These are phyloP conservation scores for Stigmatopora argus DNA, from an alignment of 2,113 vertebrate species.

Conservation along the genomic window DNA sequence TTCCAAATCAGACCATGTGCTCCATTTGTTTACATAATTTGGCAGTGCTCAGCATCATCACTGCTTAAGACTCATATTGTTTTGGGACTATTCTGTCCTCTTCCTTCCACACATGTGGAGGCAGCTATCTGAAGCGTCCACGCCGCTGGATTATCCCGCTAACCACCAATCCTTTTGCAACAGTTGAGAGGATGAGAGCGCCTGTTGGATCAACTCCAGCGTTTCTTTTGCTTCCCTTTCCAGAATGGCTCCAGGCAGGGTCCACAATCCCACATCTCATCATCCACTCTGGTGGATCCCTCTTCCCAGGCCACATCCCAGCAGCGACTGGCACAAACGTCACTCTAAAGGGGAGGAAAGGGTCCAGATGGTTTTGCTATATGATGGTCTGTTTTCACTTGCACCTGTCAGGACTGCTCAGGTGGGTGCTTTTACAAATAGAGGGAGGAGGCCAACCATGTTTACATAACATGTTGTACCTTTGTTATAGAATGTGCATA, in stretches of 20 bases:
- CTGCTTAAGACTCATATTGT: slow-evolving; percentile 53
- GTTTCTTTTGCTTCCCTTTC: slow-evolving; percentile 43
- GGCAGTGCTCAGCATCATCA: slow-evolving; percentile 34
- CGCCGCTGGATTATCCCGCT: slow-evolving; percentile 64
- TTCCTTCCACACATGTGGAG: slow-evolving; percentile 49
- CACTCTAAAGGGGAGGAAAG: slow-evolving; percentile 19
- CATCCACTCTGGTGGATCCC: slow-evolving; percentile 33
- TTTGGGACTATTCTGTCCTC: slow-evolving; percentile 37
- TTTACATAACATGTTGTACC: slow-evolving; percentile 24
- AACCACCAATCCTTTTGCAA: slow-evolving; percentile 70
- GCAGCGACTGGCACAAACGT: slow-evolving; percentile 35
- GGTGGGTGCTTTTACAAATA: slow-evolving; percentile 32
- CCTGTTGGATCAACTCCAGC: slow-evolving; percentile 63
- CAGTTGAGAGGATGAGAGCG: slow-evolving; percentile 69
- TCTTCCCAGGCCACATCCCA: slow-evolving; percentile 36
- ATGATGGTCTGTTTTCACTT: slow-evolving; percentile 16
- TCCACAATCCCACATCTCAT: slow-evolving; percentile 37
- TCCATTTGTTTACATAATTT: slow-evolving; percentile 56
- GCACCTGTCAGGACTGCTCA: slow-evolving; percentile 26
- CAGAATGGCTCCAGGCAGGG: slow-evolving; percentile 37
- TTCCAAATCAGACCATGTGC: slow-evolving; percentile 34
- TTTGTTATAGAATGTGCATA: slow-evolving; percentile 15
- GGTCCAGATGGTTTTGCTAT: slow-evolving; percentile 35
- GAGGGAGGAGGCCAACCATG: neutral
- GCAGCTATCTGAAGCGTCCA: slow-evolving; percentile 68